Evolutionary conservation across 2,113 vertebrate genomes (phyloP).

Genomic region (Cynoglossus semilaevis): DNA sequence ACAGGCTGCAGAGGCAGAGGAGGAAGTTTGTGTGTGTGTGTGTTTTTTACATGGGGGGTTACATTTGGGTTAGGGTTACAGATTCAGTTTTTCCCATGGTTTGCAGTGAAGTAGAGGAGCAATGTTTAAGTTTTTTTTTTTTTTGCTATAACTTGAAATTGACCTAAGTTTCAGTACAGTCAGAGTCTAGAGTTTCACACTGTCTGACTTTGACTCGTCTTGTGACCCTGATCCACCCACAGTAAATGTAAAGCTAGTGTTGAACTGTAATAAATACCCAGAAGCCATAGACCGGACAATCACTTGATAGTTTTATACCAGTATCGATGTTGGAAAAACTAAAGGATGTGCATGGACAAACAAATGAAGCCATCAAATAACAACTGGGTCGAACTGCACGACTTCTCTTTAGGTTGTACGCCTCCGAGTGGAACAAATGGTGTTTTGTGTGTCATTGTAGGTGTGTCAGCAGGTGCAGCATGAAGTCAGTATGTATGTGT

Average conservation of each 20-base stretch:
- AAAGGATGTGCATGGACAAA: no score
- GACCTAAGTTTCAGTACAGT: slow-evolving; percentile 16
- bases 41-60: background rate
- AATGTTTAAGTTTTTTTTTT: background rate
- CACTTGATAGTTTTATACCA: no score
- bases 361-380: no score
- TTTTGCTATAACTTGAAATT: background rate
- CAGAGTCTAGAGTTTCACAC: slow-evolving; percentile 33
- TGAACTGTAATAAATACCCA: no score
- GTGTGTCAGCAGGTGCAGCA: slow-evolving; percentile 17
- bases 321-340: no score
- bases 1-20: slow-evolving; percentile 14
- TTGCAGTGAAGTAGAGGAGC: no score
- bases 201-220: no score
- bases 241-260: no score
- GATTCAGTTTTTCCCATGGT: no score
- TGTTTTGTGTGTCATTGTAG: slow-evolving; percentile 11
- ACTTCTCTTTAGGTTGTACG: slow-evolving; percentile 1
- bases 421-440: slow-evolving; percentile 12
- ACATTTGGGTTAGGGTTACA: background rate
- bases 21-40: slow-evolving; percentile 7
- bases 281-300: no score
- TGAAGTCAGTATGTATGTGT: slow-evolving; percentile 13
- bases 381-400: no score
- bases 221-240: slow-evolving; percentile 44